Evolutionary conservation across 2,797 vertebrate genomes (phyloP), one percentile per base, ranked within the genome.

Genomic region (Ispidina picta): DNA sequence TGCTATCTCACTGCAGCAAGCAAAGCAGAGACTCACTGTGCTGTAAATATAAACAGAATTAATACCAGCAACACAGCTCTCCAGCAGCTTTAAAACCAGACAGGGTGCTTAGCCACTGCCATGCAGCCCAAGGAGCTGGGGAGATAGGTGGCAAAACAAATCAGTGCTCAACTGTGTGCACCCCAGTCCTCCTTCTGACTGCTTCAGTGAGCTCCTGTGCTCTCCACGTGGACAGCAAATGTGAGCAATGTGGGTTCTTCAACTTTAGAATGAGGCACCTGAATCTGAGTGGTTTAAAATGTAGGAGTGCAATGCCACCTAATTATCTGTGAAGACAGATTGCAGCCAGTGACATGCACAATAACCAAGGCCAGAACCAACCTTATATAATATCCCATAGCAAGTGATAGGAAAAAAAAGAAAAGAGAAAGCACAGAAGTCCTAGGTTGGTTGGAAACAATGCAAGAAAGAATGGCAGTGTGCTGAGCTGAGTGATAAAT

Each of bases 31-130:
- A 46, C 28, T 84, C 37, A 29, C 28, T 91, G 51, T 71, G 56
- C 33, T 76, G 81, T 71, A 95, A 90, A 86, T 82, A 82, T 66
- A 90, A 82, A 84, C 74, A 93, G 58, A 79, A 82, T 62, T 88
- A 79, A 59, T 82, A 52, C 7, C 46, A 88, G 63, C 15, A 81
- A 72, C 31, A 60, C 19, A 72, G 39, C 64, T 37, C 66, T 55
- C 44, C 63, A 51, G 80, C 87, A 81, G 29, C 39, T 93, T 93
- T 88, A 52, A 63, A 77, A 52, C 26, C 25, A 60, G 49, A 18
- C 71, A 73, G 56, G 3, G 56, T 64, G 33, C 31, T 48, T 70
- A 86, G 37, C 20, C 64, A 39, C 20, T 63, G 62, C 43, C 65
- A 46, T 1, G 0, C 31, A 52, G 23, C 16, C 17, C 66, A 69